phyloP scores from a whole-genome alignment of 2,113 vertebrate species.

The Euleptes europaea region DNA sequence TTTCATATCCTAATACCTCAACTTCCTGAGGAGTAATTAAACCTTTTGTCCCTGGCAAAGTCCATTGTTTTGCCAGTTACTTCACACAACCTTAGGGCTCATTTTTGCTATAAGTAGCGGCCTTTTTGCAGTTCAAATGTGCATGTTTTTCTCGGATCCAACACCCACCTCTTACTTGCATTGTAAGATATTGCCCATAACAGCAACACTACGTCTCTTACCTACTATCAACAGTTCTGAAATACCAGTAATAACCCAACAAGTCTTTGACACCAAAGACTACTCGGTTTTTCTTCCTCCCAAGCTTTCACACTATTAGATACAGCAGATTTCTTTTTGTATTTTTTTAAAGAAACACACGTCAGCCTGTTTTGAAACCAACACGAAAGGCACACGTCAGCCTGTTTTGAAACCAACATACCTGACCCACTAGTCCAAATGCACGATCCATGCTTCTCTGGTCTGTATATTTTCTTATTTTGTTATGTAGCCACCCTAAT shows the following conservation, averaged over 20 bases:
- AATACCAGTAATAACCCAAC: neutral
- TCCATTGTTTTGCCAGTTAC: no score
- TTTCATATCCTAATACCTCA: no score
- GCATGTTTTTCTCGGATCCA: no score
- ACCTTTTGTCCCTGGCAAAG: no score
- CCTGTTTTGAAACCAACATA: constrained; percentile 58
- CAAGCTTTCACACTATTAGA: neutral
- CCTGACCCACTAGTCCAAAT: constrained; percentile 96
- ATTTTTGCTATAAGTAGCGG: no score
- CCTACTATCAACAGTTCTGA: neutral
- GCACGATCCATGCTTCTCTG: constrained; percentile 92
- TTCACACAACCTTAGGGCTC: no score
- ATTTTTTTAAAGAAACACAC: neutral
- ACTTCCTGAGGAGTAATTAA: no score
- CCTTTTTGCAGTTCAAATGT: no score
- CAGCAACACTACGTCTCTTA: neutral
- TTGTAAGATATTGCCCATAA: neutral
- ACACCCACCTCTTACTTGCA: no score
- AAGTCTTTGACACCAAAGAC: neutral
- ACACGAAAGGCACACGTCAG: neutral
- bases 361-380: neutral
- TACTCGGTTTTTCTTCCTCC: constrained; percentile 2
- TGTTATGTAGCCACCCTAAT: constrained; percentile 97
- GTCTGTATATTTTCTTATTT: constrained; percentile 94
- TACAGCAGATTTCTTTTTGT: neutral